Evolutionary conservation across 2,888 invertebrate species (phyloP), one percentile per base, ranked within the genome.

Genomic region (Andrena chrysosceles): DNA sequence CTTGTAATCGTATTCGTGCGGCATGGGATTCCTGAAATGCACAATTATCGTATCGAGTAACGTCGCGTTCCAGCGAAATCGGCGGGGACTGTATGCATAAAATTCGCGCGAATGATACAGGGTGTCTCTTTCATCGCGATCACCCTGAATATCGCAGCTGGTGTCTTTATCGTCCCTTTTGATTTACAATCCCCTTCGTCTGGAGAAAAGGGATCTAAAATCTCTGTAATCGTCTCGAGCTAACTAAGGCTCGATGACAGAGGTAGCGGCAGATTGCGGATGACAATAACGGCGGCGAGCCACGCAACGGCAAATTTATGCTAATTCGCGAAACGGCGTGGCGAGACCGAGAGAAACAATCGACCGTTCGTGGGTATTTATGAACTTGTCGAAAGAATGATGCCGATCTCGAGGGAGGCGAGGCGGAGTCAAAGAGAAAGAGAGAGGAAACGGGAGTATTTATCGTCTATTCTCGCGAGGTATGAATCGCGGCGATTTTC

Each of bases 291-390:
- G 16, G 26, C 42, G 20, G 2, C 10, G 0, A 13, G 4, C 59
- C 29, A 29, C 29, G 29, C 29, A 29, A 59, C 26, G 23, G 8
- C 5, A 33, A 56, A 63, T 77, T 64, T 64, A 64, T 42, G 63
- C 31, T 56, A 31, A 63, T 64, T n/a, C 54, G 54, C 8, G 23
- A 63, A 74, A 74, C 42, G 10, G 42, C 29, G 35, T 13, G 69
- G 10, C n/a, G 33, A 62, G 35, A 42, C 35, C 35, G 29, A 16
- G n/a, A 64, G 5, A 31, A 49, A 74, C 75, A 63, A 77, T 77
- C 31, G 76, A 64, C 56, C 54, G 74, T 77, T 76, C 49, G 26
- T 52, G 16, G 31, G 35, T 48, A 76, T 77, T 74, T 66, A 62
- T 62, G 67, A 77, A 68, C 67, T 54, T 8, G 26, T 7, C n/a